Conservation (phyloP, 1,140 invertebrate species). For the Brachionus rotundiformis region DNA sequence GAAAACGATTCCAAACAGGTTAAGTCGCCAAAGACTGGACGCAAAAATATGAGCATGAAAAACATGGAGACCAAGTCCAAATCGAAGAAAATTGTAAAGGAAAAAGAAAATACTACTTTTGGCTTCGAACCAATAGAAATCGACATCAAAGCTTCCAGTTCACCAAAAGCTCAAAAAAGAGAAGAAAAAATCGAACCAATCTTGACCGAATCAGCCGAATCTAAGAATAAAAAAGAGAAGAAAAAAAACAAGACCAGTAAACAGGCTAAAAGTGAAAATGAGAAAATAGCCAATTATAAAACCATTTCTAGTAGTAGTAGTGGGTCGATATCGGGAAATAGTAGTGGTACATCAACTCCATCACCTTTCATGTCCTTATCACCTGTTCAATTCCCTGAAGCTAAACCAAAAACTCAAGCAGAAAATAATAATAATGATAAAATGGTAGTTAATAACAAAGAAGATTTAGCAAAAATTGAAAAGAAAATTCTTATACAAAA, state of each 20-base stretch:
- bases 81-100: not conserved
- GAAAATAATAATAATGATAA: not conserved
- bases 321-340: constrained; percentile 21
- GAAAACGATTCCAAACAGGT: not conserved
- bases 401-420: not conserved
- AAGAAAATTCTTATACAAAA: not conserved
- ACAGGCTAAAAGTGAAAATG: not conserved
- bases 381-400: constrained; percentile 4
- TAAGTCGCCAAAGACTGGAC: not conserved
- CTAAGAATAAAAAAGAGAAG: not conserved
- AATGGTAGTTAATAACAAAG: not conserved
- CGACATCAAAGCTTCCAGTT: not conserved
- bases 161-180: not conserved
- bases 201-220: not conserved
- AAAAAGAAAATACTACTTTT: constrained; percentile 19
- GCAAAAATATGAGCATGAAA: not conserved
- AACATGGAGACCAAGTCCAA: not conserved
- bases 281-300: not conserved
- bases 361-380: not conserved
- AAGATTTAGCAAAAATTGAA: not conserved
- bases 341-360: constrained; percentile 36
- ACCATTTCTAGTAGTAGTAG: constrained; percentile 14
- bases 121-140: not conserved
- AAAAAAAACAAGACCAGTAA: not conserved
- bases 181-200: not conserved